Conservation (phyloP, 37 sponge, comb jelly and placozoan species). For the Sycon ciliatum region DNA sequence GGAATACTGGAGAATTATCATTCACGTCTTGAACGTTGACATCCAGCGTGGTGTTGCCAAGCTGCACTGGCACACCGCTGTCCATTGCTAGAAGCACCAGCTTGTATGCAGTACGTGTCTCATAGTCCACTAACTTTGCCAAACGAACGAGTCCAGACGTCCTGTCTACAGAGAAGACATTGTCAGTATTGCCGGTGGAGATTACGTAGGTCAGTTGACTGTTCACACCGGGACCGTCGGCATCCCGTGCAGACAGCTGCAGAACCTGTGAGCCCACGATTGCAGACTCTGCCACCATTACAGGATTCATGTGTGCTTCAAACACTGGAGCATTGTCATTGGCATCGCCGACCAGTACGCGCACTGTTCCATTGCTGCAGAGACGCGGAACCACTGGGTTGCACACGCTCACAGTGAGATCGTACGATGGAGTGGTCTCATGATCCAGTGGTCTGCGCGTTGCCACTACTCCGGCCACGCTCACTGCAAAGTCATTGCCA, state of each 20-base stretch:
- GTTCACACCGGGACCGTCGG: constrained; percentile 42
- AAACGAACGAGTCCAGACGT: constrained; percentile 11
- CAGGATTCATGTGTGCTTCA: neutral
- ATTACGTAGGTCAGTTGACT: constrained; percentile 39
- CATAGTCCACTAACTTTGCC: neutral
- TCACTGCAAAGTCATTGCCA: constrained; percentile 27
- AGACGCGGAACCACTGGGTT: neutral
- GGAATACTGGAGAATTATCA: constrained; percentile 55
- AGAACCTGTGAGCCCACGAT: neutral
- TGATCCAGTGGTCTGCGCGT: constrained; percentile 15
- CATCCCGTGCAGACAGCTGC: constrained; percentile 33
- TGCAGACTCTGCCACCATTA: constrained; percentile 33
- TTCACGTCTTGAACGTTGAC: constrained; percentile 54
- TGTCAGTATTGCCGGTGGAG: constrained; percentile 27
- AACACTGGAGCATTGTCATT: constrained; percentile 54
- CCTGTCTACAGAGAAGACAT: constrained; percentile 27
- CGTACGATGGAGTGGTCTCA: constrained; percentile 11
- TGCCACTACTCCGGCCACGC: constrained; percentile 12
- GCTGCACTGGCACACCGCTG: too few species aligned
- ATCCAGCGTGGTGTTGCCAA: too few species aligned
- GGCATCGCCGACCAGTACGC: constrained; percentile 28
- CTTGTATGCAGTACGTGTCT: too few species aligned
- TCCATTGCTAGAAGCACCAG: too few species aligned
- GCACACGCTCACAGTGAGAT: constrained; percentile 10
- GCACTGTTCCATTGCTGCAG: constrained; percentile 15